Evolutionary conservation across 1,140 invertebrate genomes (phyloP).

Genomic region (Drosophila pseudoananassae): DNA sequence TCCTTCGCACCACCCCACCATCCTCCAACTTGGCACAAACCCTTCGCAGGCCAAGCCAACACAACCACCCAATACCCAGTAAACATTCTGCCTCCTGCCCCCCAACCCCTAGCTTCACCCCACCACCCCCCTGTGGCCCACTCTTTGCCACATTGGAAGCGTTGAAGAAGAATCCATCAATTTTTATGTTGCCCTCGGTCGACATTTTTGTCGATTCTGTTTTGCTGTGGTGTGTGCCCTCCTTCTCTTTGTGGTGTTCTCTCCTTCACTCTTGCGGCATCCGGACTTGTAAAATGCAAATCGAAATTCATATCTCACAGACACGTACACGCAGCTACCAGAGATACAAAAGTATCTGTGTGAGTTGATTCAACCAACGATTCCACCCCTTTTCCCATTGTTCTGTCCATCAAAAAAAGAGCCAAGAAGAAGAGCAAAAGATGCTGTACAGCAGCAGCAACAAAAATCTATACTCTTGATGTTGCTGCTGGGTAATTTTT

Average conservation of each 20-base stretch:
- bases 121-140: neutral
- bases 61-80: constrained; percentile 8
- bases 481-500: constrained; percentile 1
- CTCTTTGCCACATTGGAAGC: constrained; percentile 39
- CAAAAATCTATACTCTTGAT: constrained; percentile 14
- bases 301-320: constrained; percentile 71
- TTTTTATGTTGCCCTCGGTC: constrained; percentile 78
- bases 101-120: neutral
- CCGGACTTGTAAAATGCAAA: constrained; percentile 78
- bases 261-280: constrained; percentile 10
- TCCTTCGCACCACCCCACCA: neutral
- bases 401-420: constrained; percentile 80
- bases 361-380: constrained; percentile 51
- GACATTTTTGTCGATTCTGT: constrained; percentile 78
- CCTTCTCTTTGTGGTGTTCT: constrained; percentile 2
- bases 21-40: neutral
- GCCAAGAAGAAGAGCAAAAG: constrained; percentile 17
- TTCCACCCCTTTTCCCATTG: constrained; percentile 83
- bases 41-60: constrained; percentile 10
- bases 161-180: constrained; percentile 83
- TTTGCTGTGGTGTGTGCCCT: constrained; percentile 36
- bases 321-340: constrained; percentile 20
- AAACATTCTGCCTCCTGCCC: neutral
- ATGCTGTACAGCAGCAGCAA: constrained; percentile 32
- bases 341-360: constrained; percentile 21